A percentile compares a stretch with the other conserved stretches of the same genome.
Evolutionary conservation across 1,140 invertebrate genomes (phyloP).

Genomic region (Carposina sasakii): DNA sequence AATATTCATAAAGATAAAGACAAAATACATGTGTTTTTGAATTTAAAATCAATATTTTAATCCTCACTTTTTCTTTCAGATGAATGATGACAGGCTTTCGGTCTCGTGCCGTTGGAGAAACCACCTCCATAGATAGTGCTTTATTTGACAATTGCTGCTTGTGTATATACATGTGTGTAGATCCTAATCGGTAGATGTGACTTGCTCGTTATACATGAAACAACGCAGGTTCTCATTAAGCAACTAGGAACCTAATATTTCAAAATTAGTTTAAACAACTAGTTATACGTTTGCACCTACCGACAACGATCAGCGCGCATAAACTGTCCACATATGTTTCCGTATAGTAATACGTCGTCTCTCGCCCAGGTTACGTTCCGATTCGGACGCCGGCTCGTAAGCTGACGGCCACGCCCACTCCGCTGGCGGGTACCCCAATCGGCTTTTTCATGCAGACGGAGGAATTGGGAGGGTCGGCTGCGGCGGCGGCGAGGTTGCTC

Average conservation of each 20-base stretch:
- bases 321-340: too few relatives aligned
- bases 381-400: conserved; percentile 98
- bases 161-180: too few relatives aligned
- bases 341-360: too few relatives aligned
- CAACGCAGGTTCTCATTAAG: too few relatives aligned
- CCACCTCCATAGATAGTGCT: conserved; percentile 43
- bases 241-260: too few relatives aligned
- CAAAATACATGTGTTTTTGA: conserved; percentile 51
- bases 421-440: conserved; percentile 91
- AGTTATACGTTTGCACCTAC: too few relatives aligned
- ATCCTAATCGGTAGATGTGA: too few relatives aligned
- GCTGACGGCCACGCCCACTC: conserved; percentile 97
- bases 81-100: conserved; percentile 61
- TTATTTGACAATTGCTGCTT: conserved; percentile 35
- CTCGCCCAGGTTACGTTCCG: conserved; percentile 88
- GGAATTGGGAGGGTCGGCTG: conserved; percentile 81
- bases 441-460: conserved; percentile 97
- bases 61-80: conserved; percentile 68
- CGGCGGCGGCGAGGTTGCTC: conserved; percentile 85
- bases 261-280: too few relatives aligned
- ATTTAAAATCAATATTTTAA: conserved; percentile 42
- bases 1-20: conserved; percentile 14
- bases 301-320: too few relatives aligned
- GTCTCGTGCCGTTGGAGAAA: conserved; percentile 54
- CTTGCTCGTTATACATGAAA: too few relatives aligned